Percentiles rank a stretch among this genome's conserved stretches.
Evolutionary conservation across 2,113 vertebrate genomes (phyloP).

Genomic region (Lepisosteus osseus): DNA sequence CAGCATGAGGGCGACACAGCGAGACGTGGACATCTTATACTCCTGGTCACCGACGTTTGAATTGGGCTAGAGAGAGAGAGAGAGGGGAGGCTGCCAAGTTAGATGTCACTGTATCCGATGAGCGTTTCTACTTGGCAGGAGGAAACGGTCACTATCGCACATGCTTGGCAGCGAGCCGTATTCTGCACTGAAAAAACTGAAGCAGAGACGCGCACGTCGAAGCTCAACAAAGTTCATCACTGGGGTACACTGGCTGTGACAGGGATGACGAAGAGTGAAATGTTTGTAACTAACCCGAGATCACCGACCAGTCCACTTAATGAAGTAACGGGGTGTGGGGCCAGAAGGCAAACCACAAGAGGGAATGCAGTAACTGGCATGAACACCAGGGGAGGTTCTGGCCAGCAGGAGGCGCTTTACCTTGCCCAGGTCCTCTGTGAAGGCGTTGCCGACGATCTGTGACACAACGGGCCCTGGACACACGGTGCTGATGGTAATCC

Average conservation of each 20-base stretch:
- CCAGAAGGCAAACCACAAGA: too few species aligned
- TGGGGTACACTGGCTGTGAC: not conserved
- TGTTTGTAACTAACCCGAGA: not conserved
- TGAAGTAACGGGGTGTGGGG: too few species aligned
- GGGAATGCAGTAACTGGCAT: too few species aligned
- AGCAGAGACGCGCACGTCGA: too few species aligned
- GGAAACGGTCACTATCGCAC: too few species aligned
- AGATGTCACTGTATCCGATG: too few species aligned
- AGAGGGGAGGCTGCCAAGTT: not conserved
- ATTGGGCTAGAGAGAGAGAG: conserved; percentile 38
- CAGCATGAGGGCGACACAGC: conserved; percentile 82
- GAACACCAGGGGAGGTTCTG: too few species aligned
- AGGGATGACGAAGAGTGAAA: not conserved
- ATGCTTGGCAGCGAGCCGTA: too few species aligned
- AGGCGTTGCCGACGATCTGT: conserved; percentile 79
- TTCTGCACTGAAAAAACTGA: too few species aligned
- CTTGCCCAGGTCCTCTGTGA: conserved; percentile 76
- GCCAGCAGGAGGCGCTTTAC: conserved; percentile 48
- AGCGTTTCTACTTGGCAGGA: too few species aligned
- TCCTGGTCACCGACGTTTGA: conserved; percentile 58
- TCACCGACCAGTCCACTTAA: too few species aligned
- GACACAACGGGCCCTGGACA: conserved; percentile 91
- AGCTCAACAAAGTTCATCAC: too few species aligned
- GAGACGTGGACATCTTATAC: conserved; percentile 82
- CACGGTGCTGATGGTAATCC: conserved; percentile 78